Evolutionary conservation across 2,888 invertebrate genomes (phyloP).

Genomic region (Sicus ferrugineus): DNA sequence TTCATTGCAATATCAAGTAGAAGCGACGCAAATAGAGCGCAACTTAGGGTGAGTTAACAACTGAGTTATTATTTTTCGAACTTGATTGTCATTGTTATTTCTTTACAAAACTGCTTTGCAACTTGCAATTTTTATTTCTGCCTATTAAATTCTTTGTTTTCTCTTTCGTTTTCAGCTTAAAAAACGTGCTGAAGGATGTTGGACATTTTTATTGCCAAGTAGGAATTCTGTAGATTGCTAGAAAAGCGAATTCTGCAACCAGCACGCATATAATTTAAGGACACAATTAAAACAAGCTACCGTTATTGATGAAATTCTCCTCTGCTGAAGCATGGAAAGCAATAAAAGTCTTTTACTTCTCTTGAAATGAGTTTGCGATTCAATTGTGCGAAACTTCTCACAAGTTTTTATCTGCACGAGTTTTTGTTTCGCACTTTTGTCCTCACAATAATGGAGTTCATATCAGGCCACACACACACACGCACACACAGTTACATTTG

Average conservation of each 20-base stretch:
- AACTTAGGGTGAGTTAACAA: conserved; percentile 2
- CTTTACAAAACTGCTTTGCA: background rate
- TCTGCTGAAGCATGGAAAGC: background rate
- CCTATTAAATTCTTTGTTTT: background rate
- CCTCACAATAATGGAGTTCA: too few relatives aligned
- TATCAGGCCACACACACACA: too few relatives aligned
- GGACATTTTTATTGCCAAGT: conserved; percentile 18
- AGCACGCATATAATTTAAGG: too few relatives aligned
- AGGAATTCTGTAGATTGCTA: too few relatives aligned
- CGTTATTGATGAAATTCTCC: too few relatives aligned
- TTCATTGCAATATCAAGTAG: background rate
- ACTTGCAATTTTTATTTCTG: too few relatives aligned
- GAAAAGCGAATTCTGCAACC: too few relatives aligned
- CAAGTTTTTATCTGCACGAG: too few relatives aligned
- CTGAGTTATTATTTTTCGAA: background rate
- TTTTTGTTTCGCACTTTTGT: too few relatives aligned
- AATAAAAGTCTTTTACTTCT: background rate
- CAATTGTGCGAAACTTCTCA: background rate
- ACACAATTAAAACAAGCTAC: too few relatives aligned
- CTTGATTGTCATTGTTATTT: background rate
- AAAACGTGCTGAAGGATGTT: conserved; percentile 24
- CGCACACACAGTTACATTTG: too few relatives aligned
- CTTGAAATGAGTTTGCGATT: background rate
- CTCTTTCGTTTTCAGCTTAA: background rate
- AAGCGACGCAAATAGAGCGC: conserved; percentile 9